Evolutionary conservation across 2,888 invertebrate species (phyloP).

Genomic region (Mycogona germanica): DNA sequence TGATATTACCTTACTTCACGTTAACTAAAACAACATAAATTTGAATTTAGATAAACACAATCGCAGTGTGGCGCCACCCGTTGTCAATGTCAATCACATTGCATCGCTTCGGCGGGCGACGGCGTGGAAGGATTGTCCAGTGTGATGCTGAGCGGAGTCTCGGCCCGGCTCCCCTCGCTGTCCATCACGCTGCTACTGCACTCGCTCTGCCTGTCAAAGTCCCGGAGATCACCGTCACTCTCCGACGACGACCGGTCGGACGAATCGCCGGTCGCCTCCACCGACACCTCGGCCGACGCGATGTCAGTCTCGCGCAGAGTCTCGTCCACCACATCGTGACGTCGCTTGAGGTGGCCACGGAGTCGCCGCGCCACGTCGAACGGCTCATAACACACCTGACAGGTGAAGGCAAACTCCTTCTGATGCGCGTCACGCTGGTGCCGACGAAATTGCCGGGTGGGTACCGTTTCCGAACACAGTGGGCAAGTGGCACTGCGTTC

Average conservation of each 20-base stretch:
- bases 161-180: conserved; percentile 21
- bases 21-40: too few species aligned
- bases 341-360: conserved; percentile 65
- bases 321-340: conserved; percentile 45
- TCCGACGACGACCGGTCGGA: conserved; percentile 20
- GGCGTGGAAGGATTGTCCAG: too few species aligned
- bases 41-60: too few species aligned
- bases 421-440: conserved; percentile 48
- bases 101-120: too few species aligned
- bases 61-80: too few species aligned
- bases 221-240: conserved; percentile 21
- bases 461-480: conserved; percentile 58
- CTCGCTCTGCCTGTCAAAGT: conserved; percentile 22
- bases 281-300: conserved; percentile 10
- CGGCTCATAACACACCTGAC: conserved; percentile 71
- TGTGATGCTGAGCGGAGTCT: not conserved
- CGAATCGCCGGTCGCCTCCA: too few species aligned
- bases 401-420: conserved; percentile 69
- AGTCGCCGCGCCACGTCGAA: conserved; percentile 73
- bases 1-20: too few species aligned
- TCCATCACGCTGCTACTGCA: conserved; percentile 21
- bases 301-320: conserved; percentile 7
- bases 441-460: conserved; percentile 47
- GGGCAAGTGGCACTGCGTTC: conserved; percentile 38
- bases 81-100: too few species aligned